These are phyloP conservation scores for Seira musarum DNA, from an alignment of 2,888 invertebrate species.

Conservation along the genomic window DNA sequence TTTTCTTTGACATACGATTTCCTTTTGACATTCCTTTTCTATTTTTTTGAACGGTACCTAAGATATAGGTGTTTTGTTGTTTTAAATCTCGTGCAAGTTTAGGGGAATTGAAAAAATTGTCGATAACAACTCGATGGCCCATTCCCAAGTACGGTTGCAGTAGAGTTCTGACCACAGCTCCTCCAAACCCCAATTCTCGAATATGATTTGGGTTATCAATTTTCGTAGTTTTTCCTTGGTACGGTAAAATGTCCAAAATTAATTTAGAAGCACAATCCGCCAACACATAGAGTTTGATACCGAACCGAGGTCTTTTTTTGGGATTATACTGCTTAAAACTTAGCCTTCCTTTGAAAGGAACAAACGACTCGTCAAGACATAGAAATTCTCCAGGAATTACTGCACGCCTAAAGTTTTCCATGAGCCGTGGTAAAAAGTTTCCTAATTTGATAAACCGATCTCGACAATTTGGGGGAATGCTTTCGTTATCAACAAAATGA, in stretches of 20 bases:
- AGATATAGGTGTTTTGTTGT: slow-evolving; percentile 16
- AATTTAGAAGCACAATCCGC: slow-evolving; percentile 35
- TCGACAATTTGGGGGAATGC: neutral
- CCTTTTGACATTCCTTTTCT: slow-evolving; percentile 52
- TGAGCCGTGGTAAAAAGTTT: slow-evolving; percentile 24
- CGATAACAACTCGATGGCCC: slow-evolving; percentile 23
- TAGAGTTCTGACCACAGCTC: slow-evolving; percentile 40
- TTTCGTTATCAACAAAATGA: slow-evolving; percentile 37
- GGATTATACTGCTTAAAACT: slow-evolving; percentile 61
- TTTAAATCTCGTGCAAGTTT: slow-evolving; percentile 6
- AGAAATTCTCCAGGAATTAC: slow-evolving; percentile 36
- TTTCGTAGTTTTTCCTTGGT: slow-evolving; percentile 47
- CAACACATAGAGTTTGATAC: slow-evolving; percentile 57
- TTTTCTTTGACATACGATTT: slow-evolving; percentile 1
- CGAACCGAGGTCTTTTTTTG: slow-evolving; percentile 55
- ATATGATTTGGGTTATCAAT: neutral
- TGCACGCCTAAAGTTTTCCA: slow-evolving; percentile 18
- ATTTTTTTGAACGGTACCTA: slow-evolving; percentile 48
- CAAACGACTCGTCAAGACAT: slow-evolving; percentile 56
- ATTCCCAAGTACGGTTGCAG: neutral
- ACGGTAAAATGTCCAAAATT: slow-evolving; percentile 38
- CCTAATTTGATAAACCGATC: slow-evolving; percentile 53
- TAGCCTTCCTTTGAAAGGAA: slow-evolving; percentile 56
- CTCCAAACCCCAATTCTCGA: slow-evolving; percentile 30
- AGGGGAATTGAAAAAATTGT: slow-evolving; percentile 50